These are phyloP conservation scores for Ruditapes philippinarum DNA, from an alignment of 1,140 invertebrate species.

Conservation along the genomic window DNA sequence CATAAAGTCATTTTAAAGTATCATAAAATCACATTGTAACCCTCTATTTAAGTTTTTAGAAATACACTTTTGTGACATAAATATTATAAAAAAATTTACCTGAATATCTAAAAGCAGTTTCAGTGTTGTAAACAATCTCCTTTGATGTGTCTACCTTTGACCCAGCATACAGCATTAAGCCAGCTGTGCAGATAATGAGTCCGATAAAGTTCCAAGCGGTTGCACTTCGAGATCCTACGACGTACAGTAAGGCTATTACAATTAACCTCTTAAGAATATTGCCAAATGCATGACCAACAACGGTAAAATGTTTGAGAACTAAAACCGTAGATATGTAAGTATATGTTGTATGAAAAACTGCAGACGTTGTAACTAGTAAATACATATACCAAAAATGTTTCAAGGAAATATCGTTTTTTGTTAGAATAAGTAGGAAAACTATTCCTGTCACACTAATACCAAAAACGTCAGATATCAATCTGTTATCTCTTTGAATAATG, in stretches of 20 bases:
- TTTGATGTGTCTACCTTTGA: neutral
- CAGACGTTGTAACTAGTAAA: too few relatives aligned
- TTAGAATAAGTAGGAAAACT: too few relatives aligned
- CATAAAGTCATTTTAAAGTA: too few relatives aligned
- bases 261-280: neutral
- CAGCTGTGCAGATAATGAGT: neutral
- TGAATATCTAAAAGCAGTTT: neutral
- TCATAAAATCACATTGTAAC: too few relatives aligned
- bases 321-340: constrained; percentile 14
- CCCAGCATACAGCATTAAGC: neutral
- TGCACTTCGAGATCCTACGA: neutral
- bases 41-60: too few relatives aligned
- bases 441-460: too few relatives aligned
- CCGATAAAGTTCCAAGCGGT: constrained; percentile 10
- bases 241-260: neutral
- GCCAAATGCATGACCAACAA: neutral
- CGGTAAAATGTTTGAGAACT: neutral
- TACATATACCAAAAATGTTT: too few relatives aligned
- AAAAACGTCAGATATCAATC: too few relatives aligned
- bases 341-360: neutral
- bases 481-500: neutral
- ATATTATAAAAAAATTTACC: neutral
- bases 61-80: too few relatives aligned
- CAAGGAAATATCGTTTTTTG: too few relatives aligned
- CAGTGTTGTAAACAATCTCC: neutral